Conservation (phyloP, 2,888 invertebrate genomes). For the Linyphia triangularis region DNA sequence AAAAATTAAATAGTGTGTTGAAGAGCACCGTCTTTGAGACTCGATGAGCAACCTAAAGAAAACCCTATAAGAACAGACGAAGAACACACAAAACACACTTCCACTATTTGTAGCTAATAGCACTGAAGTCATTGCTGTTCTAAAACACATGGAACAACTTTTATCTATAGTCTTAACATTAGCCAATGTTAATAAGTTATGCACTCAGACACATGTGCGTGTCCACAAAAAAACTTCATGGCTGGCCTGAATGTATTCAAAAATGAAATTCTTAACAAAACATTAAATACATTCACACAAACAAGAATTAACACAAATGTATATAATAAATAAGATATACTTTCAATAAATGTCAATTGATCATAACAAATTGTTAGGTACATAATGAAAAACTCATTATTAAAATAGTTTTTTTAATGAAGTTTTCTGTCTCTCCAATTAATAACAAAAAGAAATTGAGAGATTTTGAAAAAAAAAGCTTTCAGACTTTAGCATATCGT, state of each 20-base stretch:
- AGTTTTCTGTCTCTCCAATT: neutral
- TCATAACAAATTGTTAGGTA: too few relatives aligned
- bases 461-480: neutral
- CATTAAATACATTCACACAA: constrained; percentile 7
- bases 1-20: constrained; percentile 60
- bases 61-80: constrained; percentile 54
- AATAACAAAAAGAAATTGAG: neutral
- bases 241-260: constrained; percentile 31
- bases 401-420: neutral
- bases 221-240: constrained; percentile 26
- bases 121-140: constrained; percentile 62
- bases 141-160: constrained; percentile 57
- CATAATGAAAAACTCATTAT: neutral
- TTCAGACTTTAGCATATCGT: neutral
- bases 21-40: constrained; percentile 68
- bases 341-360: neutral
- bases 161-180: constrained; percentile 30
- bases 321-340: neutral
- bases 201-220: constrained; percentile 37
- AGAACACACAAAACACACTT: constrained; percentile 52
- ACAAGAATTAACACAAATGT: constrained; percentile 7
- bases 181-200: constrained; percentile 31
- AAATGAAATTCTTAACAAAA: neutral
- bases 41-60: constrained; percentile 63
- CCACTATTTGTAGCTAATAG: constrained; percentile 57